Percentiles rank a stretch among this genome's conserved stretches.
Conservation (phyloP, 2,113 vertebrate genomes). For the Paratilapia polleni region DNA sequence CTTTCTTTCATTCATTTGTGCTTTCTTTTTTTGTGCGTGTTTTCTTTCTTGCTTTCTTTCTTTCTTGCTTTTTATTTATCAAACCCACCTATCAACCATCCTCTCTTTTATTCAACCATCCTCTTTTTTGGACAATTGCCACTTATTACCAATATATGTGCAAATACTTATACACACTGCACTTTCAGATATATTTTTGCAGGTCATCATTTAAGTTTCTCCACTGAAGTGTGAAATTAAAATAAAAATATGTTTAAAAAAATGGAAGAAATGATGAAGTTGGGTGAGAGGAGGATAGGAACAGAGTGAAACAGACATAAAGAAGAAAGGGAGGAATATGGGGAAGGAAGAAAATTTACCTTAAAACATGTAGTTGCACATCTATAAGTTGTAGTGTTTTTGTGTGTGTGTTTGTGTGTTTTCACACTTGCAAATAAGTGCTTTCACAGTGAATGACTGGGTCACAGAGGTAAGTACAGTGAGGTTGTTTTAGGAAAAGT, state of each 20-base stretch:
- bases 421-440: neutral
- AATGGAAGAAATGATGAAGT: neutral
- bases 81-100: neutral
- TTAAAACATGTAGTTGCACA: slow-evolving; percentile 29
- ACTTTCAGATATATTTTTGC: slow-evolving; percentile 49
- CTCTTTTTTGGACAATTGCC: slow-evolving; percentile 5
- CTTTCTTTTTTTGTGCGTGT: neutral
- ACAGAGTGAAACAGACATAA: neutral
- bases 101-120: neutral
- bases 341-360: neutral
- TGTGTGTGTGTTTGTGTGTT: neutral
- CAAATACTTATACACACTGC: slow-evolving; percentile 1
- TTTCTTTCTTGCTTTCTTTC: neutral
- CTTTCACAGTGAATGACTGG: neutral
- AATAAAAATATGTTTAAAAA: slow-evolving; percentile 59
- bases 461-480: neutral
- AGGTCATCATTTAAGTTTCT: slow-evolving; percentile 71
- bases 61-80: neutral
- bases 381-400: too few relatives aligned
- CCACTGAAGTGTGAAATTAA: slow-evolving; percentile 77
- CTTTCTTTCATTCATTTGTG: too few relatives aligned
- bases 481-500: neutral
- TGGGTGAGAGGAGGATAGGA: neutral
- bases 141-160: slow-evolving; percentile 11
- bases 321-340: neutral